Conservation (phyloP, 1,140 invertebrate genomes). For the Drosophila pectinifera region DNA sequence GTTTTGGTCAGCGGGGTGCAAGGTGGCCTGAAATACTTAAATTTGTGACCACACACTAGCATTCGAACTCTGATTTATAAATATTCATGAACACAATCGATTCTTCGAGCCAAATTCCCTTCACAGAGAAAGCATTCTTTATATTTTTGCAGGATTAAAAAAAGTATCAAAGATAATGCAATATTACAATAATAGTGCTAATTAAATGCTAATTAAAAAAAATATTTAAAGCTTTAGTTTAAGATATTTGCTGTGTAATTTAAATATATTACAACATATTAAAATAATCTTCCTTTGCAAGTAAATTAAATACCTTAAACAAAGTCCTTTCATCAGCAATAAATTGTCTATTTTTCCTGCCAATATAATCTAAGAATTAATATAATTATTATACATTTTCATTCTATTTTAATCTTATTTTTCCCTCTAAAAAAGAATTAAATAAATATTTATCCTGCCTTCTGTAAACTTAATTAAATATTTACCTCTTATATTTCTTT, state of each 20-base stretch:
- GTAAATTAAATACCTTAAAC: no score
- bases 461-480: not conserved
- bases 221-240: no score
- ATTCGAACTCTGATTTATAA: slow-evolving; percentile 39
- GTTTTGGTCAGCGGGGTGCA: not conserved
- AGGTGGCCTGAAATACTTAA: slow-evolving; percentile 2
- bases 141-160: not conserved
- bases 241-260: no score
- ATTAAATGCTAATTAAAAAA: not conserved
- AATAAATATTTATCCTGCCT: not conserved
- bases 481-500: not conserved
- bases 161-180: not conserved
- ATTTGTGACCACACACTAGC: slow-evolving; percentile 26
- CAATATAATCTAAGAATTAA: no score
- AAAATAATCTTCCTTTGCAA: no score
- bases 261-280: no score
- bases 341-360: no score
- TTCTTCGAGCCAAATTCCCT: not conserved
- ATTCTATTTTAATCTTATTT: not conserved
- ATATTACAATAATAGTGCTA: not conserved
- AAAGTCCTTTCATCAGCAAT: no score
- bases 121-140: no score
- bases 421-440: not conserved
- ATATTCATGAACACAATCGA: slow-evolving; percentile 45
- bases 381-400: no score